Conservation (phyloP, 2,888 invertebrate species). For the Bellardia pandia region DNA sequence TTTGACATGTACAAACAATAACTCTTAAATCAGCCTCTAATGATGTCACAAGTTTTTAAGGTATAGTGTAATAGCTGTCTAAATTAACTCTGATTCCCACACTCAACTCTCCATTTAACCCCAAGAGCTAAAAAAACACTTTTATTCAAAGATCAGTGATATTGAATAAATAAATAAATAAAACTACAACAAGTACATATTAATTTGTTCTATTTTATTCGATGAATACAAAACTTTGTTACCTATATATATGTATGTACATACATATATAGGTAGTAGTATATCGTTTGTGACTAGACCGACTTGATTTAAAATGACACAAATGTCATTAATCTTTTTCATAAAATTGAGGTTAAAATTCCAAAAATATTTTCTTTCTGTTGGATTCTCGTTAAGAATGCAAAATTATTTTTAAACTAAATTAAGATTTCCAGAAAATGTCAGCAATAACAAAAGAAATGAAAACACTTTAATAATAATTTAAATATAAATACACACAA, state of each 20-base stretch:
- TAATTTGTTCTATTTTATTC: constrained; percentile 41
- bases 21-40: no score
- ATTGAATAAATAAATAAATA: constrained; percentile 30
- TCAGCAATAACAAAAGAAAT: constrained; percentile 47
- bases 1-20: no score
- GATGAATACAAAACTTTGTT: background rate
- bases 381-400: constrained; percentile 41
- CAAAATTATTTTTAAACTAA: constrained; percentile 60
- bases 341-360: constrained; percentile 49
- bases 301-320: constrained; percentile 52
- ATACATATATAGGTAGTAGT: no score
- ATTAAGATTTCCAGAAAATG: constrained; percentile 65
- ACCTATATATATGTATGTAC: background rate
- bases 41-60: no score
- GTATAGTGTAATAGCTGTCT: no score
- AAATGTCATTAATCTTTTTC: constrained; percentile 43
- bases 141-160: constrained; percentile 48
- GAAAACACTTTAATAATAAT: constrained; percentile 53
- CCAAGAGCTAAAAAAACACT: constrained; percentile 9
- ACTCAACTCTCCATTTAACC: background rate
- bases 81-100: no score
- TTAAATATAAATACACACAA: background rate
- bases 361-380: constrained; percentile 61
- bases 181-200: background rate
- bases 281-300: constrained; percentile 63